Base-by-base conservation (phyloP, 2,888 invertebrate genomes). In the Drosophila falleni region DNA sequence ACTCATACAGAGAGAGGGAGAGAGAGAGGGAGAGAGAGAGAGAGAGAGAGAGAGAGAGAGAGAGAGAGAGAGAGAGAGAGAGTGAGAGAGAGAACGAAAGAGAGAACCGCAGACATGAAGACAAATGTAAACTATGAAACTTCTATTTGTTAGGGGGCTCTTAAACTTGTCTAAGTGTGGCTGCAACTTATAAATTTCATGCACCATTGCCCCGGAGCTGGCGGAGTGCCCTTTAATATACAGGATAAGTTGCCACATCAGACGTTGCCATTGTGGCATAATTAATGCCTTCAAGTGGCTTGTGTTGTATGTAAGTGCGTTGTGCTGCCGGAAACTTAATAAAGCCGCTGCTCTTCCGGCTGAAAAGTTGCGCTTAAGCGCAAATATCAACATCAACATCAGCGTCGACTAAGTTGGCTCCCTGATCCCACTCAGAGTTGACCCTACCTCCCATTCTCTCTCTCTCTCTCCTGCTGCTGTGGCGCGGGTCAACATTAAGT, bases 371-470 rank as follows among this genome's bases (percentile, higher is more conserved):
- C 68, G 66, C 62, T 62, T 81, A 71, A 85, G 86, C 83, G 65
- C 76, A 66, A 85, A 88, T 71, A 65, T 87, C 88, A 89, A 89
- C 73, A 67, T 78, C 85, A 74, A 74, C 85, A 74, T 73, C 87
- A 84, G 50, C 41, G 58, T 51, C 33, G 19, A 37, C 47, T 31
- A 29, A 19, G 54, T 26, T 54, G 58, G 41, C 41, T 41, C 29
- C 29, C 41, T n/a, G 37, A 35, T 51, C 53, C 31, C 16, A 6
- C 26, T 16, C 66, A 29, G 11, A 29, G 11, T 9, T 16, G 13
- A 19, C 11, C 6, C 41, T 31, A 10, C 8, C 2, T 31, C n/a
- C 8, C 2, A 2, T n/a, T 5, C 35, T n/a, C n/a, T 31, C n/a
- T 5, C 2, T 1, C 10, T 5, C 35, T n/a, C 41, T 11, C 16